Percentiles rank a stretch among this genome's conserved stretches.
phyloP scores from a whole-genome alignment of 2,113 vertebrate genomes.

The Meriones unguiculatus region DNA sequence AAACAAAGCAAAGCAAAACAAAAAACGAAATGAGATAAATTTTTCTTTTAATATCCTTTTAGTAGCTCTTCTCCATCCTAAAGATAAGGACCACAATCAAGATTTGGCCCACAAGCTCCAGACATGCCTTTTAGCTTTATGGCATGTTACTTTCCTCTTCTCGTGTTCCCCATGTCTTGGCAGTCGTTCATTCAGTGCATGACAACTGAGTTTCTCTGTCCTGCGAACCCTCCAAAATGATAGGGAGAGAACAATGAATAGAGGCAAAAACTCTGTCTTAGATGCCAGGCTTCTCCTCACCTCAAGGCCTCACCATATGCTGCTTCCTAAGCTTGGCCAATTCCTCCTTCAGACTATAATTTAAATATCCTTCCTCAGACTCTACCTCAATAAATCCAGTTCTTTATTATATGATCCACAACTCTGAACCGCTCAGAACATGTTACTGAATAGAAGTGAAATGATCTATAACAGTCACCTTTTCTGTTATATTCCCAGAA shows the following conservation, averaged over 20 bases:
- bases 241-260: not conserved
- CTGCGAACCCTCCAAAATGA: slow-evolving; percentile 21
- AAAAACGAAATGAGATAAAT: slow-evolving; percentile 20
- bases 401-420: not conserved
- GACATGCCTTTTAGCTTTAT: not conserved
- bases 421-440: slow-evolving; percentile 10
- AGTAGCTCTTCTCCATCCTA: slow-evolving; percentile 14
- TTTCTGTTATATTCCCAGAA: slow-evolving; percentile 35
- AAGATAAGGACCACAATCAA: slow-evolving; percentile 43
- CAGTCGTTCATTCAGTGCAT: not conserved
- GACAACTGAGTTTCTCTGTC: not conserved
- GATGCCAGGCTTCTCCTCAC: not conserved
- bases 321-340: not conserved
- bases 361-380: not conserved
- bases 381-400: not conserved
- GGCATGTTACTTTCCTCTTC: not conserved
- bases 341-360: slow-evolving; percentile 38
- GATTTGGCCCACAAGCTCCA: not conserved
- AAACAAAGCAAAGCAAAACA: not conserved
- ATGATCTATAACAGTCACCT: slow-evolving; percentile 11
- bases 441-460: not conserved
- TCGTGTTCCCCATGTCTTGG: not conserved
- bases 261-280: not conserved
- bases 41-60: slow-evolving; percentile 4
- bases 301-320: not conserved